phyloP scores from a whole-genome alignment of 2,113 vertebrate genomes.

The Elaphurus davidianus region DNA sequence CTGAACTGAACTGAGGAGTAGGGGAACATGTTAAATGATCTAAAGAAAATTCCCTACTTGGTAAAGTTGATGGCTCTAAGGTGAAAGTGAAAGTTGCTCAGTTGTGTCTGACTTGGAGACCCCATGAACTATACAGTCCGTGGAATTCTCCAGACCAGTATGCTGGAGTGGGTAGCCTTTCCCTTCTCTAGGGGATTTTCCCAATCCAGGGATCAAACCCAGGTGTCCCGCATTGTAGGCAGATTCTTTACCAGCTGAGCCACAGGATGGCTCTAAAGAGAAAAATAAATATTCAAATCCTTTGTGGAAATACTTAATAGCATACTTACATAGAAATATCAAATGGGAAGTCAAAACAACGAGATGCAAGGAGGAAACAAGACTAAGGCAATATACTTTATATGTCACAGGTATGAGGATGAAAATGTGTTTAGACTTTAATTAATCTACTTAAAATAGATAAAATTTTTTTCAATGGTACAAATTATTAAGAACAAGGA shows the following conservation, averaged over 20 bases:
- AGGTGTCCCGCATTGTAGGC: background rate
- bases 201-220: background rate
- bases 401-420: background rate
- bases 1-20: background rate
- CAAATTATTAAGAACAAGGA: constrained; percentile 19
- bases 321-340: background rate
- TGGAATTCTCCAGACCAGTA: background rate
- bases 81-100: background rate
- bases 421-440: background rate
- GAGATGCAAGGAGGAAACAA: background rate
- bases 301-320: background rate
- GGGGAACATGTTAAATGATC: background rate
- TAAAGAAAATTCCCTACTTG: background rate
- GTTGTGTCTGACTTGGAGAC: background rate
- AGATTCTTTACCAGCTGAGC: background rate
- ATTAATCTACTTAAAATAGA: background rate
- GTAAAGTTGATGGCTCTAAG: background rate
- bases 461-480: background rate
- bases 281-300: background rate
- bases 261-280: background rate
- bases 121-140: background rate
- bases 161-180: background rate
- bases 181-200: background rate
- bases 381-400: background rate
- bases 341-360: background rate